Base-by-base conservation (phyloP, 1,140 invertebrate species). In the Diabrotica undecimpunctata region DNA sequence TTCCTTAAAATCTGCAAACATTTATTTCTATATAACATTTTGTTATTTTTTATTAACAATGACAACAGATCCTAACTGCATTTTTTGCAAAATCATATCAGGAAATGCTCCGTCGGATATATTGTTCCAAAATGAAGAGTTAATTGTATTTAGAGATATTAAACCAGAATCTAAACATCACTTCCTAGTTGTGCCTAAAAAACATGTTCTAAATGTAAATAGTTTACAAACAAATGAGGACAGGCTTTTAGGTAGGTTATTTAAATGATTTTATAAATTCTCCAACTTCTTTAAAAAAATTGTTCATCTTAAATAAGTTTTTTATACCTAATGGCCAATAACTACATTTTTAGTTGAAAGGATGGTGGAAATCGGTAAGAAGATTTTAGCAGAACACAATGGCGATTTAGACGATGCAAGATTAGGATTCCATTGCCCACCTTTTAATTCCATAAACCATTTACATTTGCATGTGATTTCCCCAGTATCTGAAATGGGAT, bases 391-490 rank as follows among this genome's bases (percentile, higher is more conserved):
- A 56, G 80, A 85, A 37, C 79, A 86, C 65, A 80, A 78, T 37
- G 77, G 86, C 11, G 75, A 85, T 62, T 59, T 82, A 5, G 73
- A 79, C 5, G 85, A 88, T 72, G 81, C 81, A 5, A 84, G 90
- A 52, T 85, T 91, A 55, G 95, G 95, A 0, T 97, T 95, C 77
- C 94, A 97, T 75, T 92, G 92, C 89, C 93, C 95, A 14, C 95
- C 95, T 46, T 96, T 96, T 78, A 88, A 90, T 56, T 88, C 87
- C 7, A 84, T 97, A 0, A 78, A 81, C 57, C 95, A 97, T 81
- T 81, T 97, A 5, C 94, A 97, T 80, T 80, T 97, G 41, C 95
- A 97, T 71, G 85, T 89, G 0, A 95, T 97, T 65, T 88, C 88
- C 4, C 93, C 94, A 4, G 81, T 85, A 9, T 84, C 84, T n/a